Evolutionary conservation across 2,797 vertebrate species (phyloP).

Genomic region (Ispidina lecontei): DNA sequence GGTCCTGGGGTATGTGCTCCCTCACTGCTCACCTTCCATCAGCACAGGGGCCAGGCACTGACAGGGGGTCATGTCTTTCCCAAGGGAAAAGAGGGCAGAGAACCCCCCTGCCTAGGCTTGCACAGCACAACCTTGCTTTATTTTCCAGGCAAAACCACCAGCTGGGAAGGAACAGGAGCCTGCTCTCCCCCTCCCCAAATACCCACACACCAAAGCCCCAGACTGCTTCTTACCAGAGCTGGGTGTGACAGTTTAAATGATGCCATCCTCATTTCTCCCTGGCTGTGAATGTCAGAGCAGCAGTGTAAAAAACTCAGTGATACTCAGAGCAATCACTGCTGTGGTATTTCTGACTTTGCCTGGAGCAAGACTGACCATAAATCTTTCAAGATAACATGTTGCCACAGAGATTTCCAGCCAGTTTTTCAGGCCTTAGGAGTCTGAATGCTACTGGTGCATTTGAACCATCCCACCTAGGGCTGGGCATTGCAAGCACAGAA

Average conservation of each 20-base stretch:
- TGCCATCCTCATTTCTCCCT: not conserved
- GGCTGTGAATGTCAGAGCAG: not conserved
- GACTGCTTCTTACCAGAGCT: not conserved
- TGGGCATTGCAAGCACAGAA: not conserved
- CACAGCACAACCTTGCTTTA: not conserved
- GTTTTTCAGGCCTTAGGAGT: constrained; percentile 41
- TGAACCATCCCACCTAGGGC: not conserved
- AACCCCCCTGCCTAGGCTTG: not conserved
- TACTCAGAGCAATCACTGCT: fast-evolving
- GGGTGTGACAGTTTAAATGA: not conserved
- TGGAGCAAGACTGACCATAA: not conserved
- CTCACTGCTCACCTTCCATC: not conserved
- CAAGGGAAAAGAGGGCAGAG: not conserved
- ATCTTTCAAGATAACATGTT: not conserved
- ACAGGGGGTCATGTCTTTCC: not conserved
- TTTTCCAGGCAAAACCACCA: not conserved
- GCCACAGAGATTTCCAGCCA: constrained; percentile 7
- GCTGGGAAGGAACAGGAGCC: not conserved
- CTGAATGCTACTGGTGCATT: not conserved
- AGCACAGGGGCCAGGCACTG: fast-evolving
- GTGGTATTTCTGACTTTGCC: constrained; percentile 22
- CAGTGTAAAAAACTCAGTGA: not conserved
- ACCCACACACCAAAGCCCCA: not conserved
- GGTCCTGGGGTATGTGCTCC: not conserved
- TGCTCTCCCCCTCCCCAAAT: not conserved